Evolutionary conservation across 2,888 invertebrate genomes (phyloP), one percentile per base, ranked within the genome.

Genomic region (Heteropelma amictum): DNA sequence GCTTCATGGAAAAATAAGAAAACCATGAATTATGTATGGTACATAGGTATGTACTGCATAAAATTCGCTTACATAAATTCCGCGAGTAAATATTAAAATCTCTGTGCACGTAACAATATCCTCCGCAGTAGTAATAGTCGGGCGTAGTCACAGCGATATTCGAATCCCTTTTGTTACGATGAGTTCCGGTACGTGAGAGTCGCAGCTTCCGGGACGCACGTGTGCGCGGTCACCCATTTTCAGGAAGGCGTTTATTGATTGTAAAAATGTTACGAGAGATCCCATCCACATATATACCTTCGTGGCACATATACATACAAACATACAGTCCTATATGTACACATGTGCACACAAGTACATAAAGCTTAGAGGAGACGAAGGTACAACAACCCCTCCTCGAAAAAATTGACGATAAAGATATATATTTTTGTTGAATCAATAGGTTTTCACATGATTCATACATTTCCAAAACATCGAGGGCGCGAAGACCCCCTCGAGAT

Each of bases 231-330:
- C 75, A 26, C 49, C 35, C 33, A 49, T 67, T 78, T 77, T 68
- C 67, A 70, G 51, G 72, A 78, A 80, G 74, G 72, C 64, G 76
- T 80, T 81, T 82, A 81, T 79, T 77, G 81, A 82, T 84, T 82
- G 80, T 80, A 77, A 81, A 80, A 79, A 76, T 68, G 65, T 83
- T 79, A 79, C 82, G 79, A 80, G 65, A 75, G 45, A 61, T 67
- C 63, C 19, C 49, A 54, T 61, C 38, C 33, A 30, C 19, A 45
- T 28, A 45, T 38, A 60, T 26, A 21, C 8, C 61, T 30, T 33
- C 14, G 14, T 28, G 8, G 33, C n/a, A 53, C 10, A 7, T 19
- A 45, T 45, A 14, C 45, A 17, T 19, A 53, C 19, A 30, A 2
- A 33, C 2, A 7, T 19, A 33, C 17, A 33, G 3, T 17, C 51